These are phyloP conservation scores for Jordanella pulchra DNA, from an alignment of 2,797 vertebrate genomes.

Conservation along the genomic window DNA sequence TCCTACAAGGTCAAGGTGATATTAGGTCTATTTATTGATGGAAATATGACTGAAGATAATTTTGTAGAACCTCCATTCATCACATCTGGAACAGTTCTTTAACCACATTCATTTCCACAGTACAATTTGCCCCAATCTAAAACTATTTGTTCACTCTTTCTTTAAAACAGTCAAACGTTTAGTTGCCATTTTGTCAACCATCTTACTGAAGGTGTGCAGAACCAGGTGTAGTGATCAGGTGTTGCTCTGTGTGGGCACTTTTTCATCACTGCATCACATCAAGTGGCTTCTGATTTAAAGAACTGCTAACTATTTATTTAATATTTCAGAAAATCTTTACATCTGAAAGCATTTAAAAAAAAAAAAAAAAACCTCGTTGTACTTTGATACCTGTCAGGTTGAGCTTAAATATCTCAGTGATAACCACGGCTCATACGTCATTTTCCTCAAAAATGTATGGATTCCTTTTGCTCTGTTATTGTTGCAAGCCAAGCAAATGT, in stretches of 20 bases:
- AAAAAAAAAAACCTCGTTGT: not conserved
- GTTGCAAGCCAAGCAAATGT: no score
- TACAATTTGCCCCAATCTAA: not conserved
- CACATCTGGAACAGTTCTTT: no score
- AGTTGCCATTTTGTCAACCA: no score
- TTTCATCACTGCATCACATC: not conserved
- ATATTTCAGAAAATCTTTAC: not conserved
- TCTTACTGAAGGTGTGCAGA: not conserved
- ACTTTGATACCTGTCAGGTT: not conserved
- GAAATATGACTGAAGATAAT: no score
- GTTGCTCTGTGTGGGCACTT: not conserved
- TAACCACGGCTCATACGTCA: no score
- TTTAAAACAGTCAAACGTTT: no score
- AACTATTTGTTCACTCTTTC: not conserved
- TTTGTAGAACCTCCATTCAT: no score
- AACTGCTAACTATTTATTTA: not conserved
- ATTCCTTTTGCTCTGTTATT: no score
- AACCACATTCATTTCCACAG: no score
- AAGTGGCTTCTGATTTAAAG: not conserved
- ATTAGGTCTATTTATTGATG: no score
- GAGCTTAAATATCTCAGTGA: not conserved
- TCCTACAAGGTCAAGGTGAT: no score
- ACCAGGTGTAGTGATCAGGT: not conserved
- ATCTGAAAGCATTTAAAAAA: not conserved
- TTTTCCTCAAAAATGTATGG: no score